Conservation (phyloP, 2,797 vertebrate genomes). For the Prionace glauca region DNA sequence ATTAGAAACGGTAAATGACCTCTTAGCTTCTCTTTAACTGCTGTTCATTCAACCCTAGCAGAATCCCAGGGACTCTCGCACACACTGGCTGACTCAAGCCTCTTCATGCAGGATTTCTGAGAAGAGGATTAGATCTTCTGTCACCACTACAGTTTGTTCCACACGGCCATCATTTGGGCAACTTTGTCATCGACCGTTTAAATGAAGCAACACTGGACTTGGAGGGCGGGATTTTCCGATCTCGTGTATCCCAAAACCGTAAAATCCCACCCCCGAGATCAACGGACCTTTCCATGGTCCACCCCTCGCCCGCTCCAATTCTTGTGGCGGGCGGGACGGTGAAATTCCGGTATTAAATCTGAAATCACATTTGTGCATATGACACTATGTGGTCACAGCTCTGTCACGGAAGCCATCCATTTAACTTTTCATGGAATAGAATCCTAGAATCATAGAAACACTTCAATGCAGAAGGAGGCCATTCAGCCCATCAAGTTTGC, state of each 20-base stretch:
- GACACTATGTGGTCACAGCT: background rate
- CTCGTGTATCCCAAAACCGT: too few species aligned
- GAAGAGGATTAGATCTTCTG: background rate
- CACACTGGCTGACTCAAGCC: background rate
- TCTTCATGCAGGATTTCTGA: background rate
- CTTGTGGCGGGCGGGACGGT: too few species aligned
- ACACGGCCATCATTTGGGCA: background rate
- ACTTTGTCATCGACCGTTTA: background rate
- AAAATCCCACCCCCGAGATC: too few species aligned
- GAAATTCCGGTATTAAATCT: too few species aligned
- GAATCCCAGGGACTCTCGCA: background rate
- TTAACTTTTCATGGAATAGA: background rate
- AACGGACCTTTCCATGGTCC: too few species aligned
- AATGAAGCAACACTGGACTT: background rate
- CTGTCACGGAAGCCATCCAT: background rate
- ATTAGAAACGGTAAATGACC: background rate
- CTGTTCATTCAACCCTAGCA: background rate
- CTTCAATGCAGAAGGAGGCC: too few species aligned
- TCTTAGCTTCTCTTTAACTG: background rate
- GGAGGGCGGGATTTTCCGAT: background rate
- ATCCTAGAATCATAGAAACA: too few species aligned
- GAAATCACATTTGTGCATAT: too few species aligned
- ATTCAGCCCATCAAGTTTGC: too few species aligned
- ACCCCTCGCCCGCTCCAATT: too few species aligned
- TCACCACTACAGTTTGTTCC: background rate